These are phyloP conservation scores for Cantharis lateralis DNA, from an alignment of 2,888 invertebrate genomes.

Conservation along the genomic window DNA sequence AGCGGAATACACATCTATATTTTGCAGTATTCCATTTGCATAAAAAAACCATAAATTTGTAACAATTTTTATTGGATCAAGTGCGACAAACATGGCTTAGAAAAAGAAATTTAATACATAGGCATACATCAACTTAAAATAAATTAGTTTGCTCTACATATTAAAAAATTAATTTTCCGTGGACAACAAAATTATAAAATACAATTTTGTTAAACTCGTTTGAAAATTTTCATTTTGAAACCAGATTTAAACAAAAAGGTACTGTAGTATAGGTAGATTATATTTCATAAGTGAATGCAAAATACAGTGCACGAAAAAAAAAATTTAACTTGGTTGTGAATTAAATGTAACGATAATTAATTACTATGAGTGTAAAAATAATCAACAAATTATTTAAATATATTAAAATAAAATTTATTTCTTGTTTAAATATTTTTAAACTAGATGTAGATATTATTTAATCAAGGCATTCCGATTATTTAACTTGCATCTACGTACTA, in stretches of 20 bases:
- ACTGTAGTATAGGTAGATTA: neutral
- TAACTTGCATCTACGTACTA: neutral
- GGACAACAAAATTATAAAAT: neutral
- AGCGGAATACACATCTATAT: no score
- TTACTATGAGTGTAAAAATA: neutral
- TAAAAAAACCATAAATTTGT: neutral
- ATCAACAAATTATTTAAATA: neutral
- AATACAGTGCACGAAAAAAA: neutral
- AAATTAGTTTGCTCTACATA: neutral
- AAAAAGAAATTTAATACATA: conserved; percentile 9
- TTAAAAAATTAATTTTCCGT: neutral
- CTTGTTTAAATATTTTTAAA: neutral
- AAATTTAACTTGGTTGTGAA: neutral
- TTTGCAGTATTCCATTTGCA: no score
- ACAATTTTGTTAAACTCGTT: neutral
- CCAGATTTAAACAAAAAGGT: neutral
- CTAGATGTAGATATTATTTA: neutral
- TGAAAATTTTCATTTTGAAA: neutral
- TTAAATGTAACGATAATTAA: neutral
- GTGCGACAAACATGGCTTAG: conserved; percentile 8
- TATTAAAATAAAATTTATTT: neutral
- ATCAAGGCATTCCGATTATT: neutral
- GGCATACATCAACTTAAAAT: neutral
- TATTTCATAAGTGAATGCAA: neutral
- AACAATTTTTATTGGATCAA: conserved; percentile 19